These are phyloP conservation scores for Etheostoma nigrum DNA, from an alignment of 2,797 vertebrate genomes.

Conservation along the genomic window DNA sequence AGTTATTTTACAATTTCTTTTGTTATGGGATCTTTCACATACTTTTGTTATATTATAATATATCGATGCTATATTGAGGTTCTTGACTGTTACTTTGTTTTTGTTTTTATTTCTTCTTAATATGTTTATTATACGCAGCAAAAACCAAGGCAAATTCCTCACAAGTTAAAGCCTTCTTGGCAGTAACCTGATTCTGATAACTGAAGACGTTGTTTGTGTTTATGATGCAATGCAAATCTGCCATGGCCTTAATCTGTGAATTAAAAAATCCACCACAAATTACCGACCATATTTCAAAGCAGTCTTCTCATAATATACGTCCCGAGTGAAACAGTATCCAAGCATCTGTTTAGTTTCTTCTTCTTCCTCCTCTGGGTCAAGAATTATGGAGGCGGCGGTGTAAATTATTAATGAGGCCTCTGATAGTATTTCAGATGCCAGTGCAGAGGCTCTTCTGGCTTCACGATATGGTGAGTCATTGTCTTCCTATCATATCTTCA, in stretches of 20 bases:
- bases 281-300: conserved; percentile 5
- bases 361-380: conserved; percentile 36
- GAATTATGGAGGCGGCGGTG: conserved; percentile 36
- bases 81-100: neutral
- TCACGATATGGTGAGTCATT: conserved; percentile 33
- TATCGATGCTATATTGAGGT: neutral
- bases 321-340: conserved; percentile 20
- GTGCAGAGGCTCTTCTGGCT: conserved; percentile 38
- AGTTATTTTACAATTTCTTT: neutral
- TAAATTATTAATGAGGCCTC: conserved; percentile 62
- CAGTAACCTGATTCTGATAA: neutral
- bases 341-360: conserved; percentile 39
- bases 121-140: neutral
- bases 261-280: conserved; percentile 23
- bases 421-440: conserved; percentile 15
- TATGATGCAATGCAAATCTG: conserved; percentile 17
- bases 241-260: conserved; percentile 8
- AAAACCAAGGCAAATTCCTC: neutral
- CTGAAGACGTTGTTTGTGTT: neutral
- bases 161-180: neutral
- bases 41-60: neutral
- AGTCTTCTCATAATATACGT: neutral
- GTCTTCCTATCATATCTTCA: conserved; percentile 17
- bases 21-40: neutral
- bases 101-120: neutral